Conservation (phyloP, 2,888 invertebrate genomes). For the Cephus spinipes region DNA sequence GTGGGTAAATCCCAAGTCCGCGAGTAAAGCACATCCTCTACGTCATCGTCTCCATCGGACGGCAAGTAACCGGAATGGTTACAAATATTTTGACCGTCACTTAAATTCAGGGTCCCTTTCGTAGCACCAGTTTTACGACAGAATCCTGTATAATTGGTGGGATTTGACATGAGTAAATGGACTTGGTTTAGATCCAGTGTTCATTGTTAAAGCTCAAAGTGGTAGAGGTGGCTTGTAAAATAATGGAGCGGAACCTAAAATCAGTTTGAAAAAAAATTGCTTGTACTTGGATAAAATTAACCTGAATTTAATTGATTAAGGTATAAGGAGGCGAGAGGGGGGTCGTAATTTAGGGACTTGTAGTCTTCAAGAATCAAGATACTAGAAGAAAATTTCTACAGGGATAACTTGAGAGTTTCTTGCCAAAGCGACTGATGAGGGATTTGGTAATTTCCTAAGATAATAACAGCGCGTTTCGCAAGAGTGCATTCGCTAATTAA, state of each 20-base stretch:
- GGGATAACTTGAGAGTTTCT: background rate
- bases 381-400: background rate
- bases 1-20: background rate
- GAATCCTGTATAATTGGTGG: conserved; percentile 29
- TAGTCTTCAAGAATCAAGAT: background rate
- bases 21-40: background rate
- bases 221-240: background rate
- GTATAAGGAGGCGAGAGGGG: background rate
- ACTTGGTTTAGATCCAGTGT: conserved; percentile 5
- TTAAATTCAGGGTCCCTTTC: too few species aligned
- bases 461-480: background rate
- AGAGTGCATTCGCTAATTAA: background rate
- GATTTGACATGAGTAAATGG: conserved; percentile 31
- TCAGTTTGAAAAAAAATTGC: background rate
- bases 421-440: background rate
- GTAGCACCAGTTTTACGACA: conserved; percentile 36
- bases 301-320: background rate
- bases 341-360: background rate
- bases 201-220: background rate
- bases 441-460: background rate
- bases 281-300: background rate
- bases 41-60: background rate
- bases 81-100: background rate
- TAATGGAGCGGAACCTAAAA: background rate
- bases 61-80: background rate